phyloP scores from a whole-genome alignment of 2,888 invertebrate species.

The Kryphioiulus occultus region DNA sequence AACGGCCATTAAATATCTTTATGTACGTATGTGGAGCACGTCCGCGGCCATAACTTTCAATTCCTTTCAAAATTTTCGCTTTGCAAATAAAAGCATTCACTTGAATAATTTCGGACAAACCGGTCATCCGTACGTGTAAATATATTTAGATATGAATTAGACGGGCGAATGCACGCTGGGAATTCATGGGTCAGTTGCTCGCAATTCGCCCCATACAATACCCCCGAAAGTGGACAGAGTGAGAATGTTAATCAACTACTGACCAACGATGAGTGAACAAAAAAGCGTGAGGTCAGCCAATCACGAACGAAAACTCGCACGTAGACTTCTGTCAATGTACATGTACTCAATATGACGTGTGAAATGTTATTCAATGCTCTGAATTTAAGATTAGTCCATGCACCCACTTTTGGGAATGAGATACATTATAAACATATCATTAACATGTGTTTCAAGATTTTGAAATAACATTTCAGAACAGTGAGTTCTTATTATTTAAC shows the following conservation, averaged over 20 bases:
- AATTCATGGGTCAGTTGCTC: background rate
- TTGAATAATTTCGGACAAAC: conserved; percentile 16
- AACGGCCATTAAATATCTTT: background rate
- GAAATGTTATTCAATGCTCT: no score
- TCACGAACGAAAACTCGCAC: background rate
- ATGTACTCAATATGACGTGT: no score
- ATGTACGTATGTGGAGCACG: background rate
- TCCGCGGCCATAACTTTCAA: background rate
- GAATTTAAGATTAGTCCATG: no score
- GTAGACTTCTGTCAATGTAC: no score
- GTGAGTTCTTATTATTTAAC: no score
- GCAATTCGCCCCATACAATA: no score
- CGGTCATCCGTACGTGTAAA: background rate
- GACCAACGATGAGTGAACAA: background rate
- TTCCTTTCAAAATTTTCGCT: conserved; percentile 6
- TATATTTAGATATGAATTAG: background rate
- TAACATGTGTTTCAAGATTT: no score
- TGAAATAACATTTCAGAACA: no score
- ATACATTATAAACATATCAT: no score
- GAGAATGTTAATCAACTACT: background rate
- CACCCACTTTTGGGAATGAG: no score
- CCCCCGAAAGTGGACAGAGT: background rate
- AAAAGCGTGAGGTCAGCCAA: background rate
- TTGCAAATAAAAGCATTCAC: background rate
- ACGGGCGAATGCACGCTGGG: background rate